Base-by-base conservation (phyloP, 1,140 invertebrate genomes). In the Diploscapter pachys region DNA sequence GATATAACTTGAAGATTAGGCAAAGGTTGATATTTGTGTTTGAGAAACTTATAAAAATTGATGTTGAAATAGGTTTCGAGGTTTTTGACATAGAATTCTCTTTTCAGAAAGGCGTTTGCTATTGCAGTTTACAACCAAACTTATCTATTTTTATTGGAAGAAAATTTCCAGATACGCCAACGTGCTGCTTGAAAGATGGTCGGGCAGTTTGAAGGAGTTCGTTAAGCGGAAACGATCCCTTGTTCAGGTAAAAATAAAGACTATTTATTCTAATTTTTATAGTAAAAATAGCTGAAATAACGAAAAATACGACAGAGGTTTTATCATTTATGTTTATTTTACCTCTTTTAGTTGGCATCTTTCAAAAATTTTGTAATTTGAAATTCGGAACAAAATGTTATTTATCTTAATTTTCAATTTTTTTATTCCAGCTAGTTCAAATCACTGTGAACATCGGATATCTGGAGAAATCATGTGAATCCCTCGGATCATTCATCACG, bases 371-470 rank as follows among this genome's bases (percentile, higher is more conserved):
- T 31, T 31, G 31, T 31, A 31, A 31, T 31, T 31, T 31, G 31
- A 31, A 31, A 31, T 31, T 31, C 31, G 31, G 78, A 73, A 64
- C 8, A 56, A 57, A 48, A 8, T 13, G 51, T 53, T 75, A 63
- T 66, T 64, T 69, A 71, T 31, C 31, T 72, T 8, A 57, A 51
- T 76, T 5, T 52, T 49, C 31, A 31, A 50, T 80, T n/a, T 53
- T 50, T 53, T 54, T 11, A 11, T 82, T 85, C 76, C 82, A 89
- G 87, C 90, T 95, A 0, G 92, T 94, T 63, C 94, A 98, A 89
- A 97, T 98, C 74, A 96, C 96, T 50, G 93, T 98, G 65, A 98
- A 99, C 86, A 98, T 95, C 3, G 93, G 95, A 79, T 96, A 98
- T 87, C 88, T 99, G 63, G 96, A 99, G 86, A 91, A 93, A 80